Conservation (phyloP, 1,140 invertebrate species). For the Lutraria rhynchaena region DNA sequence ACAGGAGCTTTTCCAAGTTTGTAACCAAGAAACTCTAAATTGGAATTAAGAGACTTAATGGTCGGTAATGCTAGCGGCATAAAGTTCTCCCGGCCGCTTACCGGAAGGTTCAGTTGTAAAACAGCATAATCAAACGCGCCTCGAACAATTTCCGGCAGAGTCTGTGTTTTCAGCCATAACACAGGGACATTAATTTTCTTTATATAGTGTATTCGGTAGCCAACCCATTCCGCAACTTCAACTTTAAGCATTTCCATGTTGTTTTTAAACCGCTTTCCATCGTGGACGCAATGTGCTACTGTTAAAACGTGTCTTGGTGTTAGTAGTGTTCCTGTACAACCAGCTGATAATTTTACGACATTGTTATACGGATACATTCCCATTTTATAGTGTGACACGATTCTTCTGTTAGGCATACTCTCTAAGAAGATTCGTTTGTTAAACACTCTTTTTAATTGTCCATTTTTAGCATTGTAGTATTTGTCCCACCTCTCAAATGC, state of each 20-base stretch:
- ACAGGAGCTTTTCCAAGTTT: conserved; percentile 37
- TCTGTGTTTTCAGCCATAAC: conserved; percentile 62
- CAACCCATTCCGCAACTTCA: conserved; percentile 67
- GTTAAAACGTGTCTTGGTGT: conserved; percentile 72
- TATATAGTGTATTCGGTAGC: conserved; percentile 69
- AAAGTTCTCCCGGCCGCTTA: conserved; percentile 65
- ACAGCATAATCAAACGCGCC: conserved; percentile 72
- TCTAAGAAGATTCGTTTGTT: conserved; percentile 19
- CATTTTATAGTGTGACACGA: conserved; percentile 39
- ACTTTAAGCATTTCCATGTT: conserved; percentile 73
- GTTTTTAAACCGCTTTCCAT: conserved; percentile 64
- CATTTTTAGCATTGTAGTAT: too few species aligned
- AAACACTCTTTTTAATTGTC: too few species aligned
- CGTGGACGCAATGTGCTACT: conserved; percentile 75
- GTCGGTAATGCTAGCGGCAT: conserved; percentile 69
- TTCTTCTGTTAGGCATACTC: background rate
- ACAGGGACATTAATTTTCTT: conserved; percentile 70
- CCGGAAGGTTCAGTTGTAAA: conserved; percentile 64
- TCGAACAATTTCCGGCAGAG: conserved; percentile 41
- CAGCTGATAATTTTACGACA: conserved; percentile 72
- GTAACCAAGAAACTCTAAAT: conserved; percentile 71
- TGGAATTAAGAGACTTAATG: conserved; percentile 58
- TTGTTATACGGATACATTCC: conserved; percentile 71
- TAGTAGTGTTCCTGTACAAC: conserved; percentile 74
- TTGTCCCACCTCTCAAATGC: too few species aligned